Base-by-base conservation (phyloP, 1,140 invertebrate species). In the Thereuonema tuberculata region DNA sequence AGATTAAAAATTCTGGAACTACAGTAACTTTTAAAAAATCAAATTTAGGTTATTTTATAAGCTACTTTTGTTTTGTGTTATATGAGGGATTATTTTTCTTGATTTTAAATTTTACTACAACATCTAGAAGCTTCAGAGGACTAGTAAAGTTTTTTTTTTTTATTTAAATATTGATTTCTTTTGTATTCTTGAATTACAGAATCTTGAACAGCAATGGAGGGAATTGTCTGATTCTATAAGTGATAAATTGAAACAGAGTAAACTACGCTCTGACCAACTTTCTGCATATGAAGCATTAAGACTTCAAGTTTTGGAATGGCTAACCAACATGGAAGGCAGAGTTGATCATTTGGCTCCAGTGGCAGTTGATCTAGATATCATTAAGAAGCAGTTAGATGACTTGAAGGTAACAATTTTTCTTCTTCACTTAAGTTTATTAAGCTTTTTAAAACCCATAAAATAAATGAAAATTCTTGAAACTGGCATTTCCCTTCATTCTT, bases 181-280 rank as follows among this genome's bases (percentile, higher is more conserved):
- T 50, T 50, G 5, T 50, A 9, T 20, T 9, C 23, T 9, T 21
- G 2, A 5, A 65, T 61, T 66, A 27, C 59, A 81, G 77, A 81
- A 84, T 2, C 74, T 96, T 49, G 90, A 95, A 72, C 82, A 82
- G 47, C 84, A 86, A 67, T 95, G 91, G 90, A 84, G 85, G 47
- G 90, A 93, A 67, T 77, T 93, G 54, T 78, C 79, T 49, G 71
- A 71, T 21, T 69, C 67, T 15, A 75, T 96, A 3, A 85, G 89
- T 63, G 90, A 95, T 66, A 87, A 88, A 65, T 82, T 86, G 63
- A 83, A 86, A 67, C 75, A 92, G 27, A 86, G 85, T 2, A 86
- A 85, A 67, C 82, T 85, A 46, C 80, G 88, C 28, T 82, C 87
- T 1, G 89, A 95, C 69, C 86, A 92, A 63, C 78, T 87, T 24